phyloP scores from a whole-genome alignment of 2,888 invertebrate genomes.

The Agriopis aurantiaria region DNA sequence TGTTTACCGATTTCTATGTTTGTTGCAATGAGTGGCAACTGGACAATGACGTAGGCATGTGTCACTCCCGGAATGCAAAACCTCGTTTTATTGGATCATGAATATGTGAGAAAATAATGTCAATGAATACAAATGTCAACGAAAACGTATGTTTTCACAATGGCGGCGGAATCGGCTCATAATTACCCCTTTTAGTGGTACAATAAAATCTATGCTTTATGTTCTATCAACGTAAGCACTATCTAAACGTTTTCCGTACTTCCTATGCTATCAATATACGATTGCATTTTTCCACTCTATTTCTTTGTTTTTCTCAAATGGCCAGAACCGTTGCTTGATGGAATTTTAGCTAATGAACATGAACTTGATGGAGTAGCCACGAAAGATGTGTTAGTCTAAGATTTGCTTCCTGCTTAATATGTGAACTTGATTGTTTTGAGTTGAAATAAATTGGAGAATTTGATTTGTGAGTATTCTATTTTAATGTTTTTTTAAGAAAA shows the following conservation, averaged over 20 bases:
- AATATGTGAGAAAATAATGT: too few species aligned
- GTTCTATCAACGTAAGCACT: too few species aligned
- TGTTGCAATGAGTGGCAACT: too few species aligned
- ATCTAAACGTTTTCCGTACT: neutral
- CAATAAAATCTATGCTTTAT: too few species aligned
- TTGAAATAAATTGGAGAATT: slow-evolving; percentile 14
- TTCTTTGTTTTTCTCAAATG: slow-evolving; percentile 26
- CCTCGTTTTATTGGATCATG: too few species aligned
- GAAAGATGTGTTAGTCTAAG: neutral
- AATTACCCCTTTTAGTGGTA: too few species aligned
- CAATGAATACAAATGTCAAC: too few species aligned
- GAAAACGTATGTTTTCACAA: too few species aligned
- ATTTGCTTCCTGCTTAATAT: slow-evolving; percentile 5
- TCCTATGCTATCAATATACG: slow-evolving; percentile 4
- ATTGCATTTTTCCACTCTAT: slow-evolving; percentile 2
- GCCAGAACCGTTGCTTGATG: slow-evolving; percentile 15
- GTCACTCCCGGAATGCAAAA: too few species aligned
- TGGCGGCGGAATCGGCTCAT: too few species aligned
- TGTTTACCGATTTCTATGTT: too few species aligned
- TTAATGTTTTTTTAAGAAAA: neutral
- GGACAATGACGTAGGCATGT: too few species aligned
- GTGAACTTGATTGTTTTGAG: slow-evolving; percentile 4
- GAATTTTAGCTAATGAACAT: slow-evolving; percentile 7
- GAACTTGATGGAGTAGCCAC: slow-evolving; percentile 5
- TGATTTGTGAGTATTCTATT: slow-evolving; percentile 22